Base-by-base conservation (phyloP, 1,140 invertebrate genomes). In the Atta texana region DNA sequence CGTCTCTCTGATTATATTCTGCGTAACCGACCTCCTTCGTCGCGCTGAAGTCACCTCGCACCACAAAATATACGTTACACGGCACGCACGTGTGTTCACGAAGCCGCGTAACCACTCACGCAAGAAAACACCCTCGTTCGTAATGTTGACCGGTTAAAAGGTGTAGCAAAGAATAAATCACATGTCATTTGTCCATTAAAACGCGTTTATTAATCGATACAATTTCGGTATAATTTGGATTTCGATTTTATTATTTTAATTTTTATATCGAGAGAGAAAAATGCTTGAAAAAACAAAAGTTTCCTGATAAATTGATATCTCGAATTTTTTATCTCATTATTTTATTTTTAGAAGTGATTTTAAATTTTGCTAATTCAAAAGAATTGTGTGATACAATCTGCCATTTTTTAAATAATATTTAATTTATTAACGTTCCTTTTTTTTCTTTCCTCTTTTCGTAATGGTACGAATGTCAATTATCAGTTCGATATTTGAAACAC, bases 41-140 rank as follows among this genome's bases (percentile, higher is more conserved):
- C 72, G 28, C 44, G 28, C 75, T 66, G 21, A 66, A 77, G 51
- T 85, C 51, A 77, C 31, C 63, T 85, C 34, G 39, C 75, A 76
- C 39, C 53, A 39, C 31, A 14, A 63, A 61, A 75, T 78, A 69
- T 28, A 75, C 72, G 66, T 86, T 66, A 75, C 53, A 61, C 14
- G 14, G 34, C 55, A 82, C 55, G 55, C 34, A 28, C 69, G 68
- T 16, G 21, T 55, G 24, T 49, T 44, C 24, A 21, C 21, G 12
- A 74, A 82, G 18, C 57, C 55, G 18, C 28, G 39, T 84, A 51
- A 75, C 44, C 39, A 34, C 51, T 57, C 51, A 75, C 55, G 80
- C 80, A 49, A 82, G 7, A 55, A 49, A 82, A 82, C 34, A 72
- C 68, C 24, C 55, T 74, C 24, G 18, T 82, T 82, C 14, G 14